Evolutionary conservation across 2,113 vertebrate genomes (phyloP).

Genomic region (Cephalopholis sonnerati): DNA sequence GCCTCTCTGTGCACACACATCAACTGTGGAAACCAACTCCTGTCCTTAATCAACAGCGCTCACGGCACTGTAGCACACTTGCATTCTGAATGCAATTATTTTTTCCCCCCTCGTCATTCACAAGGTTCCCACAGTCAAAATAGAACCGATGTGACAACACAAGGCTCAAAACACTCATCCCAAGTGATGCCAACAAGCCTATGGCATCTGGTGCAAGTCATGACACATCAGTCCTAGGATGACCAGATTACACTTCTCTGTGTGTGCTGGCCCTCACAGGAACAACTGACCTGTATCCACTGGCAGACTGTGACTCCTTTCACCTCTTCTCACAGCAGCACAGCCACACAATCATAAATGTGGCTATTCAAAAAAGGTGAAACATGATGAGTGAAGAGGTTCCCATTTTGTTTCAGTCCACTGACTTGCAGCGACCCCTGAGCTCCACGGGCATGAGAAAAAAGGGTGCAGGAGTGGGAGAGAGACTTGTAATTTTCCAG

Average conservation of each 20-base stretch:
- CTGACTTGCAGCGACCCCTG: slow-evolving; percentile 75
- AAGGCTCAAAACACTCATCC: slow-evolving; percentile 46
- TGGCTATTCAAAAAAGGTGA: slow-evolving; percentile 71
- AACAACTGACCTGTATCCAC: slow-evolving; percentile 93
- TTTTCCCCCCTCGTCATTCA: slow-evolving; percentile 48
- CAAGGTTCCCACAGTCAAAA: slow-evolving; percentile 52
- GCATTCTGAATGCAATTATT: slow-evolving; percentile 38
- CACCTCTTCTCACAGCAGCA: slow-evolving; percentile 81
- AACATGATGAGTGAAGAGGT: slow-evolving; percentile 71
- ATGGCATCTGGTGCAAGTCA: slow-evolving; percentile 76
- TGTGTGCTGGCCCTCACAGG: slow-evolving; percentile 75
- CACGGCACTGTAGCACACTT: slow-evolving; percentile 26
- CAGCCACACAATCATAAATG: slow-evolving; percentile 64
- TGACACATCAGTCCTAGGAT: slow-evolving; percentile 77
- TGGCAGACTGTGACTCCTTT: slow-evolving; percentile 87
- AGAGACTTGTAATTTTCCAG: slow-evolving; percentile 86
- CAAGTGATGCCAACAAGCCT: slow-evolving; percentile 65
- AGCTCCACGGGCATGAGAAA: slow-evolving; percentile 65
- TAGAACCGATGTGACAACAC: slow-evolving; percentile 56
- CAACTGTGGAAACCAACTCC: slow-evolving; percentile 61
- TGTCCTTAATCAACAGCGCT: slow-evolving; percentile 60
- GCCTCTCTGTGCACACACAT: slow-evolving; percentile 61
- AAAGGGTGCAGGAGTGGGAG: slow-evolving; percentile 61
- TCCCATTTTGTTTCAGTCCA: slow-evolving; percentile 77
- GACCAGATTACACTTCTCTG: slow-evolving; percentile 52